These are phyloP conservation scores for Cremastobaeus sp. DNA, from an alignment of 2,888 invertebrate genomes.

Conservation along the genomic window DNA sequence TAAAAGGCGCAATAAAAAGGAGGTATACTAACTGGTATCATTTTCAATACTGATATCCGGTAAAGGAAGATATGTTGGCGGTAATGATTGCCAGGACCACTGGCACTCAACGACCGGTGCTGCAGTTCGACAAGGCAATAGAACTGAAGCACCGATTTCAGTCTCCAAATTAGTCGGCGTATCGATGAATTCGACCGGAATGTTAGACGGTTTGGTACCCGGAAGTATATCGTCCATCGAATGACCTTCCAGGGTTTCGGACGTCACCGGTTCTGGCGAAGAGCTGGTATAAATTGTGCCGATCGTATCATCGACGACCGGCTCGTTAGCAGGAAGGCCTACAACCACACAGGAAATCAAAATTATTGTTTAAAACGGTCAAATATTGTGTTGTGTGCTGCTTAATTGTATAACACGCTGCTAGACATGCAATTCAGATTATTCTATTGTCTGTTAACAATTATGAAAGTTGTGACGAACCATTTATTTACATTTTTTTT, in stretches of 20 bases:
- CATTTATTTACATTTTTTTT: too few relatives aligned
- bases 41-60: constrained; percentile 68
- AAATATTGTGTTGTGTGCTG: constrained; percentile 27
- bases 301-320: constrained; percentile 48
- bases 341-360: constrained; percentile 35
- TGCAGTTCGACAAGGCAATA: constrained; percentile 72
- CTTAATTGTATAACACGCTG: constrained; percentile 17
- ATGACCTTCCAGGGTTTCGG: constrained; percentile 65
- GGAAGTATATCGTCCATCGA: constrained; percentile 70
- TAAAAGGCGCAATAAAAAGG: not conserved
- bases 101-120: constrained; percentile 74
- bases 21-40: constrained; percentile 38
- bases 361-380: constrained; percentile 31
- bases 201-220: constrained; percentile 64
- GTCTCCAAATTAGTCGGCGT: constrained; percentile 71
- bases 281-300: constrained; percentile 39
- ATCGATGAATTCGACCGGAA: constrained; percentile 69
- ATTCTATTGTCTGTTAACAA: constrained; percentile 13
- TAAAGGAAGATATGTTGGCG: constrained; percentile 72
- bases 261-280: constrained; percentile 46
- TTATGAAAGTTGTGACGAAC: too few relatives aligned
- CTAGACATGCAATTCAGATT: constrained; percentile 3
- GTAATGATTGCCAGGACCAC: constrained; percentile 75
- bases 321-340: constrained; percentile 67
- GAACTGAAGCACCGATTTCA: constrained; percentile 71